These are phyloP conservation scores for Pimpla rufipes DNA, from an alignment of 2,888 invertebrate genomes.

Conservation along the genomic window DNA sequence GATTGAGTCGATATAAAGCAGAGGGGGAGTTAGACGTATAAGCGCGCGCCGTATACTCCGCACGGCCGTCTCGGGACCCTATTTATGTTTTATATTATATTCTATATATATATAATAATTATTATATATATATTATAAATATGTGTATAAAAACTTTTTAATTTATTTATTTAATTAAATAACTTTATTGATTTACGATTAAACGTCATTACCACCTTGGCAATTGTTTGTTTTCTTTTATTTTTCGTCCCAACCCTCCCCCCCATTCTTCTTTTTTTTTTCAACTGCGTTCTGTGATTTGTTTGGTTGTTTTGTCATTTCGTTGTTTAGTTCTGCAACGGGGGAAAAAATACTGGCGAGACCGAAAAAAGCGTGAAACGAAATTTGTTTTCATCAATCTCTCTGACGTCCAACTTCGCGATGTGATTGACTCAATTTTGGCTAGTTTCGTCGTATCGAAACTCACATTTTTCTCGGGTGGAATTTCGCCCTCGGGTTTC, in stretches of 20 bases:
- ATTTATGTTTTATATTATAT: conserved; percentile 85
- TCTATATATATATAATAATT: conserved; percentile 74
- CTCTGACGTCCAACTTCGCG: conserved; percentile 36
- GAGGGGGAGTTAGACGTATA: conserved; percentile 31
- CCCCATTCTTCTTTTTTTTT: conserved; percentile 55
- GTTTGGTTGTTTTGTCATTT: conserved; percentile 5
- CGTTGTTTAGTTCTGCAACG: no score
- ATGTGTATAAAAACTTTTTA: conserved; percentile 82
- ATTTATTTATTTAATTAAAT: conserved; percentile 85
- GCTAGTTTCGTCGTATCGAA: no score
- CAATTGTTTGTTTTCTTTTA: conserved; percentile 68
- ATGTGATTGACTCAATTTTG: conserved; percentile 26
- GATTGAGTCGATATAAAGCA: conserved; percentile 60
- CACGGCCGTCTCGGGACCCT: conserved; percentile 81
- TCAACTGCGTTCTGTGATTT: conserved; percentile 47
- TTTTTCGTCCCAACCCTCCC: conserved; percentile 37
- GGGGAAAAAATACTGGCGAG: no score
- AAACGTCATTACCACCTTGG: conserved; percentile 83
- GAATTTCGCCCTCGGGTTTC: no score
- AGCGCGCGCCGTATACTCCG: conserved; percentile 80
- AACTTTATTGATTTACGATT: conserved; percentile 85
- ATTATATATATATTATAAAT: conserved; percentile 63
- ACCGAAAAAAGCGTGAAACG: no score
- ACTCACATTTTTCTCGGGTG: no score
- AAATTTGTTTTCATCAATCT: conserved; percentile 1